These are phyloP conservation scores for Atta colombica DNA, from an alignment of 1,140 invertebrate genomes.

Conservation along the genomic window DNA sequence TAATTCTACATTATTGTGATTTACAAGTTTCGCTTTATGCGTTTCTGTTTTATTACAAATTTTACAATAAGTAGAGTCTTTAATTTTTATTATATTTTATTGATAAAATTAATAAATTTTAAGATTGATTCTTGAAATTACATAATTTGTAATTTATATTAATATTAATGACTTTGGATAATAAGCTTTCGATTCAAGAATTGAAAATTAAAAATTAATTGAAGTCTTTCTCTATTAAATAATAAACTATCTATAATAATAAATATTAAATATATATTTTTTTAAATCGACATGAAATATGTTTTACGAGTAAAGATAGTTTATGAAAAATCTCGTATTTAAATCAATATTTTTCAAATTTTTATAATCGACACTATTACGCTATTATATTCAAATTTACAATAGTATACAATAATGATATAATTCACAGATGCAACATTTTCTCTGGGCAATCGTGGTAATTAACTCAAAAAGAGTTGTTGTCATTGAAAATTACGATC, in stretches of 20 bases:
- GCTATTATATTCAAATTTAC: slow-evolving; percentile 13
- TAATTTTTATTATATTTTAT: background rate
- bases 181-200: background rate
- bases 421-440: slow-evolving; percentile 14
- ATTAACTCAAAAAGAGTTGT: slow-evolving; percentile 12
- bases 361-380: background rate
- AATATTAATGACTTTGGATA: background rate
- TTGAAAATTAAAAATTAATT: background rate
- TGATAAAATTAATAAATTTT: background rate
- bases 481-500: slow-evolving; percentile 48
- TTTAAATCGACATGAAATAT: background rate
- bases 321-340: background rate
- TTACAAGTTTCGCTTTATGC: background rate
- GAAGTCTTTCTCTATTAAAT: background rate
- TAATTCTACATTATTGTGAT: background rate
- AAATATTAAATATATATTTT: background rate
- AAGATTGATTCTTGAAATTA: too few relatives aligned
- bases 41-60: background rate
- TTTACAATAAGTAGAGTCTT: background rate
- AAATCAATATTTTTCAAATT: background rate
- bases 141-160: too few relatives aligned
- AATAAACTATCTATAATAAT: background rate
- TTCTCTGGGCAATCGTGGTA: slow-evolving; percentile 13
- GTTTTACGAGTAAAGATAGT: background rate
- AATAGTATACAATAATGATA: background rate